Base-by-base conservation (phyloP, 2,888 invertebrate genomes). In the Scaptomyza cyrtandrae region DNA sequence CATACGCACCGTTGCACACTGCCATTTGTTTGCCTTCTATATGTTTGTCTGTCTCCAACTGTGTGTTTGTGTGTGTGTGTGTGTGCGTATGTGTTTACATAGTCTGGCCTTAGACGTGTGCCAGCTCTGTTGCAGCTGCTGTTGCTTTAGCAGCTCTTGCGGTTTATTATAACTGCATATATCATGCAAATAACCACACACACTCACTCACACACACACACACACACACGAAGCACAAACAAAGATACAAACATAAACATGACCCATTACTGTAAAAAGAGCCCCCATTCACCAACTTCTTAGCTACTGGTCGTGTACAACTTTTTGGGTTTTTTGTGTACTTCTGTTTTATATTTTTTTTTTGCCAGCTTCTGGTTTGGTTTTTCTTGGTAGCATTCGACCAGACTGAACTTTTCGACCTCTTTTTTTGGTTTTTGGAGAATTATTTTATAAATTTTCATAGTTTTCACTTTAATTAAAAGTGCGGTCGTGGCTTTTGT, bases 381-480 rank as follows among this genome's bases (percentile, higher is more conserved):
- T 64, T 71, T 48, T 71, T 53, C 62, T 53, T 37, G 9, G 45
- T 33, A 39, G 6, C n/a, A 31, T 29, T 41, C 6, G 52, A 61
- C 39, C 33, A 16, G 39, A 37, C 41, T 16, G 41, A 37, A 24
- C 19, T 50, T 14, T 6, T 53, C 27, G 57, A 6, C 11, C 11
- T n/a, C n/a, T n/a, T n/a, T 39, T n/a, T 7, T 14, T 39, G 7
- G 13, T 35, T 65, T 71, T 83, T 66, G 56, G 44, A 56, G 71
- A 80, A 72, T 72, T 73, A 86, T 88, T 86, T 78, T 75, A 74
- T 68, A 78, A 82, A 86, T 83, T 69, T 83, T 86, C 89, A 80
- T 88, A 85, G 86, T 85, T 85, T 88, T 76, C 71, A 86, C 76
- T 85, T 88, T 85, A 88, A 85, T 85, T 85, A 85, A 85, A 85